Conservation (phyloP, 2,113 vertebrate species). For the Mustela lutreola region DNA sequence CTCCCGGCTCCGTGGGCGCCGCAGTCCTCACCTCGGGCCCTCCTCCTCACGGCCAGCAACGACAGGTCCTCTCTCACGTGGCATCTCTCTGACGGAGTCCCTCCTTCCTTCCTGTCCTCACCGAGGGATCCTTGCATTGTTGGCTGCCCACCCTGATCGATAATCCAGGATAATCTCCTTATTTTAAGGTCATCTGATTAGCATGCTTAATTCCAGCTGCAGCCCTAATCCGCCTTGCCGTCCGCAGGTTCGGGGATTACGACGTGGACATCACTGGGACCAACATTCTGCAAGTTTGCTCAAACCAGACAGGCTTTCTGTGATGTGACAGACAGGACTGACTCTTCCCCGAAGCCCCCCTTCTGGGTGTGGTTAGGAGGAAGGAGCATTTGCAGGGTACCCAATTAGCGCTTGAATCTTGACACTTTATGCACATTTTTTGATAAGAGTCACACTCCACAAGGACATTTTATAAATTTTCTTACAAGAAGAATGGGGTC, state of each 20-base stretch:
- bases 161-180: neutral
- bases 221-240: too few relatives aligned
- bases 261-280: rapidly evolving
- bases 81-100: rapidly evolving
- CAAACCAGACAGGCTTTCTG: too few relatives aligned
- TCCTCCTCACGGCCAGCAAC: neutral
- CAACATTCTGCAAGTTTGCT: neutral
- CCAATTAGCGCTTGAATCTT: rapidly evolving
- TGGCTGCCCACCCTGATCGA: rapidly evolving
- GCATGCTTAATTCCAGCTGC: neutral
- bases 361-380: neutral
- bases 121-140: rapidly evolving
- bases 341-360: rapidly evolving
- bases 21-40: rapidly evolving
- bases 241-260: too few relatives aligned
- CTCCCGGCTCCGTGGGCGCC: rapidly evolving
- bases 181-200: too few relatives aligned
- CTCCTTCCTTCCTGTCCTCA: neutral
- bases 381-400: rapidly evolving
- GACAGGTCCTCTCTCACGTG: rapidly evolving
- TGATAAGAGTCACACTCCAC: neutral
- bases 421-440: neutral
- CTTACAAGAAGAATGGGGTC: too few relatives aligned
- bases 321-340: rapidly evolving
- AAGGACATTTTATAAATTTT: neutral